Evolutionary conservation across 2,797 vertebrate genomes (phyloP), one percentile per base, ranked within the genome.

Genomic region (Aplochiton taeniatus): DNA sequence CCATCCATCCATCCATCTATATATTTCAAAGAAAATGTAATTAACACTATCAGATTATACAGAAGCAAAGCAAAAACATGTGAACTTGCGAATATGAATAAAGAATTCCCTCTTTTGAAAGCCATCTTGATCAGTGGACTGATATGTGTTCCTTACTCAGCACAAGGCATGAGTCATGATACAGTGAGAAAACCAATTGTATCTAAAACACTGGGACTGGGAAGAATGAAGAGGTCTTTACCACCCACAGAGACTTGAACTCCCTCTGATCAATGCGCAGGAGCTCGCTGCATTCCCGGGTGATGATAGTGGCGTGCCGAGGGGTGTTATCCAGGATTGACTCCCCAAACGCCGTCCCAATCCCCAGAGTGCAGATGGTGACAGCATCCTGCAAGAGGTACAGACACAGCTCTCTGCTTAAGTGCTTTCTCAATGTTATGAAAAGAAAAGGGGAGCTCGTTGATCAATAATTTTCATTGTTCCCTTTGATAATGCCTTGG

Each of bases 291-390:
- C 86, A 88, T 80, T 98, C 96, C 75, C 94, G 89, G 7, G 97
- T 99, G 79, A 98, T 94, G 0, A 99, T 96, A 76, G 97, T 98
- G 10, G 97, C 97, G 77, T 97, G 97, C 65, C 97, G 94, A 44
- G 97, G 97, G 0, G 95, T 97, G 87, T 98, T 97, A 86, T 99
- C 96, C 87, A 99, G 88, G 84, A 98, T 96, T 11, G 97, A 99
- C 89, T 99, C 97, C 86, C 97, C 97, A 71, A 99, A 98, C 42
- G 97, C 96, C 0, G 95, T 97, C 77, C 96, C 97, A 10, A 94
- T 91, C 66, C 96, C 96, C 90, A 98, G 85, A 0, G 96, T 98
- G 77, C 97, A 99, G 84, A 99, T 96, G 58, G 93, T 95, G 85
- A 98, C 95, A 4, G 95, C 95, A 90, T 98, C 96, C 97, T 99